Conservation (phyloP, 2,888 invertebrate species). For the Amiota minor region DNA sequence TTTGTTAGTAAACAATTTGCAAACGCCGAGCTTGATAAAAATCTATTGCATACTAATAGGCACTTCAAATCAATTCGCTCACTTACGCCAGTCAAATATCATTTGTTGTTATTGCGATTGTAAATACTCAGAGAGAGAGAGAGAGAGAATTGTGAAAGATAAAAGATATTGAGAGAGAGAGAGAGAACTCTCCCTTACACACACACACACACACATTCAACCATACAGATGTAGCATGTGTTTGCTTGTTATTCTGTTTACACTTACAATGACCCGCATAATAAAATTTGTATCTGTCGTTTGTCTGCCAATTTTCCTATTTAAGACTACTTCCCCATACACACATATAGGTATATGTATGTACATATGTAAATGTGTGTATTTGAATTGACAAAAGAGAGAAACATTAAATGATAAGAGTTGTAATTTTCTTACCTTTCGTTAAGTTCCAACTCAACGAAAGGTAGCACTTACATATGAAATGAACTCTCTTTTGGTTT, state of each 20-base stretch:
- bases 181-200: too few species aligned
- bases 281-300: slow-evolving; percentile 57
- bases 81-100: slow-evolving; percentile 40
- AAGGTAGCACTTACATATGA: not conserved
- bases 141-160: slow-evolving; percentile 33
- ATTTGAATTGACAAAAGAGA: not conserved
- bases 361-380: not conserved
- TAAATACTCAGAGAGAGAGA: not conserved
- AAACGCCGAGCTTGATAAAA: slow-evolving; percentile 58
- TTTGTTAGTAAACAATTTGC: slow-evolving; percentile 53
- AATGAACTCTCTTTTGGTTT: not conserved
- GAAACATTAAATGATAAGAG: not conserved
- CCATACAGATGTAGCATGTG: slow-evolving; percentile 18
- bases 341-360: not conserved
- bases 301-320: slow-evolving; percentile 57
- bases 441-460: slow-evolving; percentile 11
- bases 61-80: slow-evolving; percentile 60
- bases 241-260: slow-evolving; percentile 51
- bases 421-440: not conserved
- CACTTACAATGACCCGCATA: slow-evolving; percentile 53
- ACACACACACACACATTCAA: too few species aligned
- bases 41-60: slow-evolving; percentile 62
- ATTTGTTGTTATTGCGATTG: not conserved
- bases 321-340: slow-evolving; percentile 24
- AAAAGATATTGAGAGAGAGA: too few species aligned